Base-by-base conservation (phyloP, 2,888 invertebrate genomes). In the Girardia tigrina region DNA sequence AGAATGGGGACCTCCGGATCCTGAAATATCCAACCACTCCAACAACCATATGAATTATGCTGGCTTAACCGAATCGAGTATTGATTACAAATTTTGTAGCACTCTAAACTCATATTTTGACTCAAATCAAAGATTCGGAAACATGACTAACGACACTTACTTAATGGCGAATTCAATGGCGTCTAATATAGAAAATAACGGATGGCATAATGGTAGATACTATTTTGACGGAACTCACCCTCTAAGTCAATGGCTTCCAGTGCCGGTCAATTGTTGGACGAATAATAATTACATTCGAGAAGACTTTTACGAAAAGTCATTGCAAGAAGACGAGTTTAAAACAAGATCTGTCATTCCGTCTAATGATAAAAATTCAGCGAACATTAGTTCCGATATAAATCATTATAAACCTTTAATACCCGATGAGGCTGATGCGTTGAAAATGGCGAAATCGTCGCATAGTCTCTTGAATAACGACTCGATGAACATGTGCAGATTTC, bases 11-110 rank as follows among this genome's bases (percentile, higher is more conserved):
- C 56, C 56, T 2, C n/a, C 56, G n/a, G 56, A 56, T 56, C 6
- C 56, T n/a, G 56, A 56, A n/a, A 20, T 56, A n/a, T 12, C 56
- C 4, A 4, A 4, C 2, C 8, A 4, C 2, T 4, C 56, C 4
- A n/a, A n/a, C n/a, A 56, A 56, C 23, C 36, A 36, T 36, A 23
- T 56, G 23, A 56, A 56, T 56, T 56, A 56, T n/a, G 8, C 56
- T 4, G 56, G 56, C n/a, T 56, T 56, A 56, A 12, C 56, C n/a
- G 56, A 56, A 56, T 4, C 56, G n/a, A 56, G 8, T n/a, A 56
- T 56, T 56, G 56, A 56, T 56, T 56, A 56, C 56, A 56, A 56
- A n/a, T 56, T 56, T 16, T 56, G 56, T 16, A 56, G 56, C n/a
- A 56, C 56, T 56, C n/a, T 56, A 4, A 56, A 56, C 23, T 56